Evolutionary conservation across 1,140 invertebrate species (phyloP), one percentile per base, ranked within the genome.

Genomic region (Lerema accius): DNA sequence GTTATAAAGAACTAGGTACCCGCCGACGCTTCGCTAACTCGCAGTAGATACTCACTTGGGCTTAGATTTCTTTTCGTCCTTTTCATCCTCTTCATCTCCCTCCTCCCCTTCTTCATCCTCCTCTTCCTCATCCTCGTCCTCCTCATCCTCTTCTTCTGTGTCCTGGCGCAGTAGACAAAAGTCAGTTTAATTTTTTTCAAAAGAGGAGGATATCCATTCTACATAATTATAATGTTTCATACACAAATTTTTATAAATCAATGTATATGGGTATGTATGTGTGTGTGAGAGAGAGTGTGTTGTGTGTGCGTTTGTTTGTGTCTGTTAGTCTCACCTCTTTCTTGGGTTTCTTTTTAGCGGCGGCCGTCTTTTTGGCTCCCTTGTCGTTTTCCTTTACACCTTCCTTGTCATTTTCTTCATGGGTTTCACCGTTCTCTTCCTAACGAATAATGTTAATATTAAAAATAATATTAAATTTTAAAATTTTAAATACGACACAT

Each of bases 371-470:
- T 65, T 87, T 90, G 19, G 77, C 69, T 10, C 61, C 77, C 61
- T 90, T 89, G 63, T 86, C 80, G 48, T 89, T 88, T 35, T 83
- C 71, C 37, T 88, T 88, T 53, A 84, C 76, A 13, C 80, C 81
- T 48, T 84, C 82, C 51, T 90, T 86, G 9, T 91, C 86, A 65
- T 84, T 82, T 1, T 85, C 87, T 50, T 91, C 90, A 49, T 91
- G 82, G 17, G 82, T 84, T 62, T 91, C 88, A 15, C 86, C 86
- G 62, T 91, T 90, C 58, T 90, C 86, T 67, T 91, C 89, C 86
- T 89, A 66, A 68, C 49, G 19, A 55, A 19, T 46, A 66, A 15
- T 67, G 0, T 26, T 32, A 17, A 37, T 28, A 50, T 23, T 3
- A 23, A 23, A 23, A 23, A 23, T 23, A 23, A 23, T 5, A 23